Evolutionary conservation across 1,140 invertebrate species (phyloP).

Genomic region (Nilaparvata lugens): DNA sequence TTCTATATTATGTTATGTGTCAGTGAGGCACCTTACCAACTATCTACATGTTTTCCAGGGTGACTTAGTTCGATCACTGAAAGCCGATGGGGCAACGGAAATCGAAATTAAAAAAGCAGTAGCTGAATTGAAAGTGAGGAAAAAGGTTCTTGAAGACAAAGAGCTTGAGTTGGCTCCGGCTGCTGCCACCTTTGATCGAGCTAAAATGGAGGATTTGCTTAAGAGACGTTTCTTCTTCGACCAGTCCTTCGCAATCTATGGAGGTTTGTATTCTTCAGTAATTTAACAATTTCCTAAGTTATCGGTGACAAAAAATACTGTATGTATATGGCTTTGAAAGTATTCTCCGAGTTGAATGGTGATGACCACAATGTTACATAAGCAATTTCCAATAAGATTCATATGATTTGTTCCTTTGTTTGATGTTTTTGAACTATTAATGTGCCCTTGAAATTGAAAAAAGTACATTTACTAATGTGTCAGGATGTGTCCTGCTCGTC

Average conservation of each 20-base stretch:
- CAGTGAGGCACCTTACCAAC: background rate
- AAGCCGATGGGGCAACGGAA: constrained; percentile 76
- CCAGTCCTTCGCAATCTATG: constrained; percentile 99
- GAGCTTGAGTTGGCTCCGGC: constrained; percentile 73
- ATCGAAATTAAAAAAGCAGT: constrained; percentile 90
- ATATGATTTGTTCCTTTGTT: too few species aligned
- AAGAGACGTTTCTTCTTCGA: constrained; percentile 98
- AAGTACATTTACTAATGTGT: too few species aligned
- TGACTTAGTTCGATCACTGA: constrained; percentile 79
- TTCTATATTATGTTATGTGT: background rate
- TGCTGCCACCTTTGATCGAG: constrained; percentile 73
- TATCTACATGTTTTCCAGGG: constrained; percentile 45
- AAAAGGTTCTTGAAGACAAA: constrained; percentile 89
- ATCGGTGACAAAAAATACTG: too few species aligned
- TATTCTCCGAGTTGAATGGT: too few species aligned
- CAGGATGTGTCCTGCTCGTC: too few species aligned
- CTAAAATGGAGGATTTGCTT: constrained; percentile 93
- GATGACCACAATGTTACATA: too few species aligned
- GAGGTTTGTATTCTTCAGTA: constrained; percentile 45
- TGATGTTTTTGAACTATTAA: too few species aligned
- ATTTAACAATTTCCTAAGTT: background rate
- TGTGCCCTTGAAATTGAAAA: too few species aligned
- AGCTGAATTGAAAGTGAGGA: constrained; percentile 81
- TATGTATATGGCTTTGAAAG: too few species aligned
- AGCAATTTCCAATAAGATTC: too few species aligned